A percentile compares a stretch with the other conserved stretches of the same genome.
phyloP scores from a whole-genome alignment of 1,140 invertebrate species.

The Laodelphax striatellus region DNA sequence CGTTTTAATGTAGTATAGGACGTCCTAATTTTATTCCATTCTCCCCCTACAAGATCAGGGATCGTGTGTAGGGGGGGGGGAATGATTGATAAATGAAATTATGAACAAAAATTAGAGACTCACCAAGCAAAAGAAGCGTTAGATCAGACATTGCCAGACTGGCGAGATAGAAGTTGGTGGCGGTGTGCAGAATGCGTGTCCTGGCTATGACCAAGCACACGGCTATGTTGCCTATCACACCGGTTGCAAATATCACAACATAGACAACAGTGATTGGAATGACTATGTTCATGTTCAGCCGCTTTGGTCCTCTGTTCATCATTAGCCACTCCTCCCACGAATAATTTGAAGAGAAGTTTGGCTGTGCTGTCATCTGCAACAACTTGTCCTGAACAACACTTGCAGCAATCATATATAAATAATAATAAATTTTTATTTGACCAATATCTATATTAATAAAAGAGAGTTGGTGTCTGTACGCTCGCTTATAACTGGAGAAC shows the following conservation, averaged over 20 bases:
- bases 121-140: constrained; percentile 58
- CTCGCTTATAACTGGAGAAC: too few species aligned
- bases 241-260: constrained; percentile 68
- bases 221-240: constrained; percentile 73
- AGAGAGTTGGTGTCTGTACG: too few species aligned
- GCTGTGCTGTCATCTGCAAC: too few species aligned
- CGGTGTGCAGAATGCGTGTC: constrained; percentile 69
- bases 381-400: too few species aligned
- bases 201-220: constrained; percentile 81
- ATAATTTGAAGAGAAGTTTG: background rate
- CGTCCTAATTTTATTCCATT: too few species aligned
- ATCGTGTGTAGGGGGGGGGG: too few species aligned
- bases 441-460: too few species aligned
- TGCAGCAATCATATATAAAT: too few species aligned
- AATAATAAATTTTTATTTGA: too few species aligned
- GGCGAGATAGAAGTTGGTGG: constrained; percentile 88
- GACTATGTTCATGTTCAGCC: constrained; percentile 27
- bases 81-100: too few species aligned
- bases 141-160: constrained; percentile 68
- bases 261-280: constrained; percentile 59
- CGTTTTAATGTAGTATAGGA: too few species aligned
- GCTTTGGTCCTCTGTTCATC: constrained; percentile 31
- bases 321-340: constrained; percentile 29
- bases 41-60: too few species aligned
- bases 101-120: constrained; percentile 27